Conservation (phyloP, 2,113 vertebrate species). For the Spea bombifrons region DNA sequence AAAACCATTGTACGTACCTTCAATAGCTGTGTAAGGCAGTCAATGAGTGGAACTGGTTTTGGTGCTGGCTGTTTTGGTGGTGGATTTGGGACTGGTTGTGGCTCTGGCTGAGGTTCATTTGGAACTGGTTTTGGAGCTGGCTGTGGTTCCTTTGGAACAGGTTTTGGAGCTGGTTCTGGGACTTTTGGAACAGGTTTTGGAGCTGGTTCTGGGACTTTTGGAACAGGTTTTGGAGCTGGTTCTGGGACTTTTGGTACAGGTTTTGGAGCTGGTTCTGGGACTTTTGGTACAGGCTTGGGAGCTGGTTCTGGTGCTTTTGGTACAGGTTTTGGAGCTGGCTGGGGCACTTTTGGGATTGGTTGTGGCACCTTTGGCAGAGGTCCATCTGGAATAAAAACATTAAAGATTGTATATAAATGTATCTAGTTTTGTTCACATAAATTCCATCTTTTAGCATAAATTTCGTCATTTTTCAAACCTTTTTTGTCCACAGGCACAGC, state of each 20-base stretch:
- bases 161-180: conserved; percentile 13
- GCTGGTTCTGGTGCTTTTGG: conserved; percentile 13
- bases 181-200: conserved; percentile 6
- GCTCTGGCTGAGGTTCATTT: conserved; percentile 3
- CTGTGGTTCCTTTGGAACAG: conserved; percentile 13
- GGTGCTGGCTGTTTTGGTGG: conserved; percentile 26
- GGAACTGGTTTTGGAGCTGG: conserved; percentile 24
- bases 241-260: conserved; percentile 23
- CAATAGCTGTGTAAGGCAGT: conserved; percentile 27
- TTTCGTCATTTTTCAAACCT: conserved; percentile 22
- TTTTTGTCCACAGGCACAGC: conserved; percentile 43
- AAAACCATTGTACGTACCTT: conserved; percentile 6
- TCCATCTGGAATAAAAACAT: conserved; percentile 7
- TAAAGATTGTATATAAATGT: not conserved
- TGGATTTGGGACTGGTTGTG: conserved; percentile 16
- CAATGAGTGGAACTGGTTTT: conserved; percentile 18
- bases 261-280: conserved; percentile 25
- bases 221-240: conserved; percentile 3
- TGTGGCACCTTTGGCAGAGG: conserved; percentile 22
- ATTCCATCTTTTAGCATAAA: not conserved
- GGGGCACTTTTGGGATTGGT: not conserved
- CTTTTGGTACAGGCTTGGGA: conserved; percentile 28
- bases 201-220: not conserved
- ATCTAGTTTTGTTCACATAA: too few species aligned
- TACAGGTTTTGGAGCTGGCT: not conserved